Conservation (phyloP, 2,113 vertebrate species). For the Lipophrys pholis region DNA sequence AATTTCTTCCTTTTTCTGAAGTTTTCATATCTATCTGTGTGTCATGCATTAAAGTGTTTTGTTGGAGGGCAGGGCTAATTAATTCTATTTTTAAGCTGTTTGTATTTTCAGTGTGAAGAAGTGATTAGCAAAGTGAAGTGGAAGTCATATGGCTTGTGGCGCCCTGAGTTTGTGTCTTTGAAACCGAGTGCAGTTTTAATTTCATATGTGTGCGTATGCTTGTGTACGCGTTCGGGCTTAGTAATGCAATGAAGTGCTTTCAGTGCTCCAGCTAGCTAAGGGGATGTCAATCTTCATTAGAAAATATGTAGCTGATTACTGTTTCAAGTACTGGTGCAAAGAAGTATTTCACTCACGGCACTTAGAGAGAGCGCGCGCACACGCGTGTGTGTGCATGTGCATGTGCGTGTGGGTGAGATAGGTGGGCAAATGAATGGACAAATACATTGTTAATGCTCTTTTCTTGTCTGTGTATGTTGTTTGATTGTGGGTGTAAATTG, state of each 20-base stretch:
- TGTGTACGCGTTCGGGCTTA: slow-evolving; percentile 22
- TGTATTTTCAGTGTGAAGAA: slow-evolving; percentile 53
- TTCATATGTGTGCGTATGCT: slow-evolving; percentile 19
- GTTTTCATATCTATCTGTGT: slow-evolving; percentile 6
- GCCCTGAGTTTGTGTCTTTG: slow-evolving; percentile 36
- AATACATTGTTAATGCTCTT: slow-evolving; percentile 25
- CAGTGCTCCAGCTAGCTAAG: slow-evolving; percentile 32
- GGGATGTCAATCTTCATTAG: slow-evolving; percentile 69
- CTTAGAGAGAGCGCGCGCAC: neutral
- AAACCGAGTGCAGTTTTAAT: slow-evolving; percentile 41
- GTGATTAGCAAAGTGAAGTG: slow-evolving; percentile 55
- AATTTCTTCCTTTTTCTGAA: neutral
- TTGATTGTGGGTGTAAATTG: slow-evolving; percentile 46
- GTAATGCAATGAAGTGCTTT: slow-evolving; percentile 57
- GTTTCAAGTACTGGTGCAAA: slow-evolving; percentile 48
- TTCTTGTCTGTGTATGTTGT: slow-evolving; percentile 24
- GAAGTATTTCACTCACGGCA: slow-evolving; percentile 35
- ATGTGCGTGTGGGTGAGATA: slow-evolving; percentile 13
- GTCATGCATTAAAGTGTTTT: slow-evolving; percentile 41
- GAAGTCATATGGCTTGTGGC: slow-evolving; percentile 47
- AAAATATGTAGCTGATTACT: slow-evolving; percentile 66
- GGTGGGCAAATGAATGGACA: slow-evolving; percentile 13
- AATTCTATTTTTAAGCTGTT: slow-evolving; percentile 43
- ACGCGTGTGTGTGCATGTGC: slow-evolving; percentile 4
- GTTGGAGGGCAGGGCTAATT: slow-evolving; percentile 48